These are phyloP conservation scores for Lepilemur septentrionalis DNA, from an alignment of 2,797 vertebrate genomes.

Conservation along the genomic window DNA sequence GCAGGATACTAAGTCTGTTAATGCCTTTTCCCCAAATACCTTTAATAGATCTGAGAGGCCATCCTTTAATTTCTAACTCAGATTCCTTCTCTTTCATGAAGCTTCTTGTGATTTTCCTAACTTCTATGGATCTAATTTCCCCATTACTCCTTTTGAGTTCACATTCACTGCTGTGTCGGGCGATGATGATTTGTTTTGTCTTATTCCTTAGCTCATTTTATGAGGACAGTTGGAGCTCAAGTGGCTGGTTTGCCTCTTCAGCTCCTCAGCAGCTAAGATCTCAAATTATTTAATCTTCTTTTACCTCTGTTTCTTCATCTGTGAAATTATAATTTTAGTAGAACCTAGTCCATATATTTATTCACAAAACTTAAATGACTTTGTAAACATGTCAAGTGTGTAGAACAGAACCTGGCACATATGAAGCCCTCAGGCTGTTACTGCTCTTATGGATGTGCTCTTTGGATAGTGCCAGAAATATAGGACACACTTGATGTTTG, in stretches of 20 bases:
- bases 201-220: background rate
- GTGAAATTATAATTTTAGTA: background rate
- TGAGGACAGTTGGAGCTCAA: background rate
- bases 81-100: background rate
- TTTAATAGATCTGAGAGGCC: background rate
- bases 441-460: background rate
- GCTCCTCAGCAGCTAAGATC: background rate
- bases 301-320: background rate
- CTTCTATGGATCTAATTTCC: background rate
- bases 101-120: background rate
- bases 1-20: background rate
- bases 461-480: background rate
- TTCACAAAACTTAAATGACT: background rate
- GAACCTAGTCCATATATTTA: background rate
- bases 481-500: background rate
- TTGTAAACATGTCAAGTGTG: background rate
- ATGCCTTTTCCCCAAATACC: background rate
- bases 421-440: background rate
- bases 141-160: background rate
- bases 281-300: background rate
- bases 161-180: accelerated
- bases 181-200: background rate
- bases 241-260: background rate
- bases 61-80: background rate
- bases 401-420: background rate